Percentiles rank a stretch among this genome's conserved stretches.
These are phyloP conservation scores for Lycaon pictus DNA, from an alignment of 2,113 vertebrate genomes.

Conservation along the genomic window DNA sequence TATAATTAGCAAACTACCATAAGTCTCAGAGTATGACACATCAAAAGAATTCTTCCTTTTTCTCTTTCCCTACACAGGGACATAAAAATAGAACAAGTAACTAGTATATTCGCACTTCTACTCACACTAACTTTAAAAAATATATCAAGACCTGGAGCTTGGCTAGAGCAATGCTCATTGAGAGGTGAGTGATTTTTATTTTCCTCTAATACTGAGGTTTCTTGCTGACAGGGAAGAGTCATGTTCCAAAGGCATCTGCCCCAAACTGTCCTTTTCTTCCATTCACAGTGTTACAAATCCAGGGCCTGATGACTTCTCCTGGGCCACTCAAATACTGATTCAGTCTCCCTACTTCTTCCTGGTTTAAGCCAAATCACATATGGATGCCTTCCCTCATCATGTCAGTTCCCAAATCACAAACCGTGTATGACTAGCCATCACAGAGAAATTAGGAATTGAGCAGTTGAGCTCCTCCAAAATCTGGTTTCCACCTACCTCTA, in stretches of 20 bases:
- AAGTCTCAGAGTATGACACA: conserved; percentile 77
- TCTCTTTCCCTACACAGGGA: conserved; percentile 44
- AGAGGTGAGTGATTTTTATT: neutral
- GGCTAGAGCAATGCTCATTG: neutral
- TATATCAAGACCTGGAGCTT: neutral
- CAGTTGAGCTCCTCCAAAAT: neutral
- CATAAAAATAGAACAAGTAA: conserved; percentile 78
- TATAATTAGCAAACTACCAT: conserved; percentile 82
- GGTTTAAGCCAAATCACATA: neutral
- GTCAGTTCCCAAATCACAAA: neutral
- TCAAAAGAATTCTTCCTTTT: conserved; percentile 78
- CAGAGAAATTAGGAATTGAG: neutral
- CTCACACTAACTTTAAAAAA: conserved; percentile 55
- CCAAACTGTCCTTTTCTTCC: neutral
- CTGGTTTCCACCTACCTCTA: too few species aligned
- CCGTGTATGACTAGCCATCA: neutral
- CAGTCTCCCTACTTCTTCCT: neutral
- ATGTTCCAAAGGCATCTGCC: neutral
- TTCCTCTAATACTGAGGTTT: neutral
- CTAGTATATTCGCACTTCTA: conserved; percentile 61
- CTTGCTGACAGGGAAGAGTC: neutral
- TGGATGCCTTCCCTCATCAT: neutral
- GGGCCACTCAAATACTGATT: neutral
- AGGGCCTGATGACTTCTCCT: neutral
- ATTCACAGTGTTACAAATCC: neutral